Conservation (phyloP, 2,888 invertebrate genomes). For the Microchrysa polita region DNA sequence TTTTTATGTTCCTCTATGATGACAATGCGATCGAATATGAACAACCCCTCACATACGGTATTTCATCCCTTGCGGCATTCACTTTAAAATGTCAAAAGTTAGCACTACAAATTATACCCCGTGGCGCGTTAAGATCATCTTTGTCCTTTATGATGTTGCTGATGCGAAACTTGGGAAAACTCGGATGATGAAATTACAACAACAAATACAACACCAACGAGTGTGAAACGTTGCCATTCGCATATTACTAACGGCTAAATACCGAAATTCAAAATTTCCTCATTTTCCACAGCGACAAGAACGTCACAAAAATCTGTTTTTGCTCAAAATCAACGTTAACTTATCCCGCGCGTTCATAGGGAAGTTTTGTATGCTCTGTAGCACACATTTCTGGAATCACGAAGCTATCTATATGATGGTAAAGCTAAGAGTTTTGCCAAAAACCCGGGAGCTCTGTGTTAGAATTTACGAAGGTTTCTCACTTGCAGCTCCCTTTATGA, state of each 20-base stretch:
- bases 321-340: conserved; percentile 17
- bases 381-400: too few species aligned
- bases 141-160: conserved; percentile 60
- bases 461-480: conserved; percentile 33
- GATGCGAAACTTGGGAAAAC: conserved; percentile 46
- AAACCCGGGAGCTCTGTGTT: conserved; percentile 13
- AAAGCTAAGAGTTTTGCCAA: conserved; percentile 23
- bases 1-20: not conserved
- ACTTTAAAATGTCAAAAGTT: conserved; percentile 54
- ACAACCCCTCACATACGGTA: not conserved
- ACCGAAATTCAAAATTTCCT: conserved; percentile 43
- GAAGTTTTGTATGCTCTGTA: not conserved
- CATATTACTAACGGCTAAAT: conserved; percentile 14
- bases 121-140: conserved; percentile 61
- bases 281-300: conserved; percentile 41
- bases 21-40: not conserved
- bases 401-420: too few species aligned
- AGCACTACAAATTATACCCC: conserved; percentile 61
- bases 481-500: not conserved
- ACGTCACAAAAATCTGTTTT: conserved; percentile 37
- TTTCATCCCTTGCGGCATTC: conserved; percentile 44
- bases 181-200: conserved; percentile 31
- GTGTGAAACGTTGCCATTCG: conserved; percentile 6
- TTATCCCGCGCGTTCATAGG: not conserved
- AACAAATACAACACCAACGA: conserved; percentile 15